Evolutionary conservation across 1,140 invertebrate species (phyloP).

Genomic region (Diabrotica virgifera): DNA sequence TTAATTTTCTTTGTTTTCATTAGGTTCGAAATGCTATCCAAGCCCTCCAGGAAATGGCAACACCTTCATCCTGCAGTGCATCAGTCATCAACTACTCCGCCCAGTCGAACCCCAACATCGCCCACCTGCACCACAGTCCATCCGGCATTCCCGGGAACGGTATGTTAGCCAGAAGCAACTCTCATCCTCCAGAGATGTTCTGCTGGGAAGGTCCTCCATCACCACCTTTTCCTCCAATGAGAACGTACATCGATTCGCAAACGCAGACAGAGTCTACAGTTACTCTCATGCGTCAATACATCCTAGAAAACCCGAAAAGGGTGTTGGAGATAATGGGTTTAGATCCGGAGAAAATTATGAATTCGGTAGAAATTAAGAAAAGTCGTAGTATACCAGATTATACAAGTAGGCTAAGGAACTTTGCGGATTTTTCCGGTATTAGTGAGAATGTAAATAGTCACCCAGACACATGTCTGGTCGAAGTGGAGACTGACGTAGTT

Average conservation of each 20-base stretch:
- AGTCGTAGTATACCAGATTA: constrained; percentile 42
- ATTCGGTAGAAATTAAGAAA: constrained; percentile 38
- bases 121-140: constrained; percentile 47
- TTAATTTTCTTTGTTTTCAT: constrained; percentile 21
- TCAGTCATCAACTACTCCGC: constrained; percentile 53
- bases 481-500: constrained; percentile 26
- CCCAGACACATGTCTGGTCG: constrained; percentile 22
- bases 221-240: constrained; percentile 23
- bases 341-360: constrained; percentile 48
- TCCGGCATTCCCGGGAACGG: constrained; percentile 47
- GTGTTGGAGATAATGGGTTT: constrained; percentile 53
- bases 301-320: constrained; percentile 51
- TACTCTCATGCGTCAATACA: constrained; percentile 48
- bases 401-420: constrained; percentile 8
- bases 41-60: constrained; percentile 74
- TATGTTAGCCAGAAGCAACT: constrained; percentile 67
- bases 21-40: constrained; percentile 78
- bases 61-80: constrained; percentile 55
- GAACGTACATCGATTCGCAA: constrained; percentile 40
- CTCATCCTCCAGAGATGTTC: constrained; percentile 78
- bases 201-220: constrained; percentile 57
- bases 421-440: constrained; percentile 1
- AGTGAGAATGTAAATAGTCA: constrained; percentile 19
- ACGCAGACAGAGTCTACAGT: constrained; percentile 51
- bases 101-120: constrained; percentile 68